Percentiles rank a stretch among this genome's conserved stretches.
These are phyloP conservation scores for Trimorus sp. DNA, from an alignment of 2,888 invertebrate species.

Conservation along the genomic window DNA sequence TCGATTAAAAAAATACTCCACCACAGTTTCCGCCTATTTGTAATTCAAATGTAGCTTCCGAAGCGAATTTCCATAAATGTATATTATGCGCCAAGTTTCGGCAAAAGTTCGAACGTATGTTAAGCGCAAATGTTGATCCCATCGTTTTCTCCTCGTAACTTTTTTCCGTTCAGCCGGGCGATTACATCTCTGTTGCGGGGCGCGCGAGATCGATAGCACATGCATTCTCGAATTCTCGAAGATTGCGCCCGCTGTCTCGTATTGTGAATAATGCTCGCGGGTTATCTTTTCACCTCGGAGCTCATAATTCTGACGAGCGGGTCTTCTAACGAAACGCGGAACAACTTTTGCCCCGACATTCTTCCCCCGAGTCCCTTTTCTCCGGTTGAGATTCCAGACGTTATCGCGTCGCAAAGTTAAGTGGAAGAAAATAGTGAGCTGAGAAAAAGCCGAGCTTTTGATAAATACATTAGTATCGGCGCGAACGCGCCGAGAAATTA, in stretches of 20 bases:
- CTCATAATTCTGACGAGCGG: constrained; percentile 77
- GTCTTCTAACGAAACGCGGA: constrained; percentile 78
- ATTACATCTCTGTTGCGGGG: constrained; percentile 55
- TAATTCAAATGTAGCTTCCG: constrained; percentile 43
- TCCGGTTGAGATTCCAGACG: constrained; percentile 52
- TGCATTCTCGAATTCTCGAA: constrained; percentile 65
- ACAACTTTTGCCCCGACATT: constrained; percentile 73
- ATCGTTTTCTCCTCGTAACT: constrained; percentile 60
- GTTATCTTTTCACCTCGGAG: constrained; percentile 80
- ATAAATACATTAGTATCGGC: constrained; percentile 44
- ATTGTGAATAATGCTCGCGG: constrained; percentile 78
- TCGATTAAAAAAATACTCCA: constrained; percentile 38
- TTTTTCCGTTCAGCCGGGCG: constrained; percentile 47
- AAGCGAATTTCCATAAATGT: constrained; percentile 53
- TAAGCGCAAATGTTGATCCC: constrained; percentile 58
- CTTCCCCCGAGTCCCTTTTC: constrained; percentile 44
- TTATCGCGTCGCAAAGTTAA: constrained; percentile 71
- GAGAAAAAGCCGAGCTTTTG: constrained; percentile 25
- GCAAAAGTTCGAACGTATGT: constrained; percentile 50
- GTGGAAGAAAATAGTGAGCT: constrained; percentile 80
- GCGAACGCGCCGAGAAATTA: not conserved
- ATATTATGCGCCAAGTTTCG: constrained; percentile 45
- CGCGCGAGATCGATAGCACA: constrained; percentile 59
- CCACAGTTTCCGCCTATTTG: constrained; percentile 33
- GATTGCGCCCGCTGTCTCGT: constrained; percentile 59